Evolutionary conservation across 2,888 invertebrate genomes (phyloP).

Genomic region (Hyles lineata): DNA sequence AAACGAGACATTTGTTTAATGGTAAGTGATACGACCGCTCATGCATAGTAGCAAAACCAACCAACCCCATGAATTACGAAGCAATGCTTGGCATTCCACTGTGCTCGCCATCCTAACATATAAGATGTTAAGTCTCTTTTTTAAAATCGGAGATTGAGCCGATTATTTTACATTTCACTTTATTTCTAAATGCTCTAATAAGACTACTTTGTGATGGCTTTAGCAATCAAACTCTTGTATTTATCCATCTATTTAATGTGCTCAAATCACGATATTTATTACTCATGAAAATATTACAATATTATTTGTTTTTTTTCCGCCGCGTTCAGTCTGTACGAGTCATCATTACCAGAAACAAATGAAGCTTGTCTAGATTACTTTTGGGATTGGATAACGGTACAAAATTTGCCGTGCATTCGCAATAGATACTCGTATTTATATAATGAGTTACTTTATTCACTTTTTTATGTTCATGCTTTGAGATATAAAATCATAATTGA

Average conservation of each 20-base stretch:
- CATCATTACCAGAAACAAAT: conserved; percentile 24
- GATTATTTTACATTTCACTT: no score
- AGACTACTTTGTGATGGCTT: no score
- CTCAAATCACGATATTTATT: conserved; percentile 5
- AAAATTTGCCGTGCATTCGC: conserved; percentile 16
- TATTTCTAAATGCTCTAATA: no score
- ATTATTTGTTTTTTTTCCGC: background rate
- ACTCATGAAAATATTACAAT: background rate
- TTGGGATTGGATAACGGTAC: conserved; percentile 28
- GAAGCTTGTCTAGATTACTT: conserved; percentile 30
- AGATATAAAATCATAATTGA: conserved; percentile 26
- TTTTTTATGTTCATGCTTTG: conserved; percentile 21
- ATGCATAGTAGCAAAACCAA: no score
- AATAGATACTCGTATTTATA: conserved; percentile 11
- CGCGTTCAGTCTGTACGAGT: background rate
- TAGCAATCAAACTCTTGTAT: background rate
- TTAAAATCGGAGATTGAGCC: no score
- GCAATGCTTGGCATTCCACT: no score
- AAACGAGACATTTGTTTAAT: no score
- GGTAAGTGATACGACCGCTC: no score
- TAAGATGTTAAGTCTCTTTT: no score
- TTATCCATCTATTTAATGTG: background rate
- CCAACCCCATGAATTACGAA: no score
- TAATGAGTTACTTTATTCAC: conserved; percentile 15
- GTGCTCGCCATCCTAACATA: no score